Evolutionary conservation across 2,113 vertebrate species (phyloP).

Genomic region (Eurypyga helias): DNA sequence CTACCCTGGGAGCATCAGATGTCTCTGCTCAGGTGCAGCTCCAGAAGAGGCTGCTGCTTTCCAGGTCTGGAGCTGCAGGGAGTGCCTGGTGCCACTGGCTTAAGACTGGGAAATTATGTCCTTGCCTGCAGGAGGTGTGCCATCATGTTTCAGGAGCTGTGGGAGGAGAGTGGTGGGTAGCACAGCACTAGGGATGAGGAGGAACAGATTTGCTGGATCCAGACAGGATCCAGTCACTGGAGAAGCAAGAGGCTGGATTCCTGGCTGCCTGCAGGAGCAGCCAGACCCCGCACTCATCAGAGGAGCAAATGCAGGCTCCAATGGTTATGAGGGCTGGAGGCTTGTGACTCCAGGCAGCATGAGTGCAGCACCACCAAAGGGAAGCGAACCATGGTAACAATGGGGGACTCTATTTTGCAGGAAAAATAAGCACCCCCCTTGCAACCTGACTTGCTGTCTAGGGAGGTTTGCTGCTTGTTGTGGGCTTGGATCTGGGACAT

Average conservation of each 20-base stretch:
- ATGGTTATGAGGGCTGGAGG: neutral
- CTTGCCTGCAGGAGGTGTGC: neutral
- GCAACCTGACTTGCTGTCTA: neutral
- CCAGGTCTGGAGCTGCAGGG: neutral
- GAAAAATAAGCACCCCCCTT: neutral
- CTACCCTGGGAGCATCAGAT: neutral
- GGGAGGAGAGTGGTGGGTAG: neutral
- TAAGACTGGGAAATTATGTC: neutral
- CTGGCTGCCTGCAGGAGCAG: accelerated
- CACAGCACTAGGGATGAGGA: neutral
- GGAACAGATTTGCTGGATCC: neutral
- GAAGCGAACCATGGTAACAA: accelerated
- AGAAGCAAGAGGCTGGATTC: neutral
- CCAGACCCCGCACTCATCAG: neutral
- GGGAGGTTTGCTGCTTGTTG: neutral
- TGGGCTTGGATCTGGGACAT: neutral
- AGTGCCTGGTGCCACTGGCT: neutral
- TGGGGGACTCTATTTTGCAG: neutral
- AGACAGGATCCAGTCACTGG: neutral
- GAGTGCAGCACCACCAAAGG: neutral
- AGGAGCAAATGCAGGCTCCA: neutral
- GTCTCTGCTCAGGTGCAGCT: neutral
- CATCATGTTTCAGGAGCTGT: neutral
- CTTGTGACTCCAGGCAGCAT: neutral
- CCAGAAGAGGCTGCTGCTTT: neutral